Conservation (phyloP, 2,113 vertebrate genomes). For the Austrofundulus limnaeus region DNA sequence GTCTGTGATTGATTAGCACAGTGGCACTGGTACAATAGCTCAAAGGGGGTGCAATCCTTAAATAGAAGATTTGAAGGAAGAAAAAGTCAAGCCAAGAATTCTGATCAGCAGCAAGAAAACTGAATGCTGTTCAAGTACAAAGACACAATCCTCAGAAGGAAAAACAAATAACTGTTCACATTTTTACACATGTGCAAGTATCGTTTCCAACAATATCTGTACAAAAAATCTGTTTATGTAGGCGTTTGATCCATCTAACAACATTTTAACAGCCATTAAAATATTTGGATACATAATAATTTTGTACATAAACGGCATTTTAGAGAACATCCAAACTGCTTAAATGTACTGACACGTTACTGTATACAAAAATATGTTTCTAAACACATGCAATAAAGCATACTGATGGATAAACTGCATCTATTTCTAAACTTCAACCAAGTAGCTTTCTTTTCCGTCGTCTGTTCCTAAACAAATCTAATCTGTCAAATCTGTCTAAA, state of each 20-base stretch:
- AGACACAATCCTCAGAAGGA: conserved; percentile 48
- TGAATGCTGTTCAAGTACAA: conserved; percentile 51
- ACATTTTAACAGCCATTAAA: not conserved
- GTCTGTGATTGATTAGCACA: conserved; percentile 80
- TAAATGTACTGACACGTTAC: not conserved
- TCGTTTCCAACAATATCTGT: conserved; percentile 1
- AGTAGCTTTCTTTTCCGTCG: too few relatives aligned
- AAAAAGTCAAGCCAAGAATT: conserved; percentile 73
- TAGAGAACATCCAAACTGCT: not conserved
- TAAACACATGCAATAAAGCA: not conserved
- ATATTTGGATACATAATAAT: not conserved
- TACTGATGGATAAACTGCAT: not conserved
- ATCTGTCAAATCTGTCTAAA: too few relatives aligned
- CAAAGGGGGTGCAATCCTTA: conserved; percentile 73
- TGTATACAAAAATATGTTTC: not conserved
- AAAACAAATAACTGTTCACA: not conserved
- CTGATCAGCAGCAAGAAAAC: conserved; percentile 73
- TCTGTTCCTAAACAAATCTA: too few relatives aligned
- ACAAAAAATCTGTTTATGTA: not conserved
- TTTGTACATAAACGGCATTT: not conserved
- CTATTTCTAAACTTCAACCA: too few relatives aligned
- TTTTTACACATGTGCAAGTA: not conserved
- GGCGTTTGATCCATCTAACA: not conserved
- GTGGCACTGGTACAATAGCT: conserved; percentile 82
- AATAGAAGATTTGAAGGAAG: conserved; percentile 75